Evolutionary conservation across 2,888 invertebrate genomes (phyloP).

Genomic region (Lasiommata megera): DNA sequence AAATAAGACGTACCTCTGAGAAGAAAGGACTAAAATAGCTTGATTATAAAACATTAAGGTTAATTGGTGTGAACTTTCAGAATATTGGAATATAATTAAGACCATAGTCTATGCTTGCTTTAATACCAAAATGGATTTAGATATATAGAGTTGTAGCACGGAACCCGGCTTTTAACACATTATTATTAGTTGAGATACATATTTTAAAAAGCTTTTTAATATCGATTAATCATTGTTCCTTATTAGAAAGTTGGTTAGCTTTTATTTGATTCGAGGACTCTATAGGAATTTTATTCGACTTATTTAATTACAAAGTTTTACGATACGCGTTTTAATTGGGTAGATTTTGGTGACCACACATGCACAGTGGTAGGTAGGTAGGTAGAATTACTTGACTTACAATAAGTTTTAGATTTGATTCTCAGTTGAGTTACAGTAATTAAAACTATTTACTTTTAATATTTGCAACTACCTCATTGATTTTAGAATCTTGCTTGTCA

Average conservation of each 20-base stretch:
- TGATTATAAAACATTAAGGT: background rate
- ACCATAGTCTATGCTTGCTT: background rate
- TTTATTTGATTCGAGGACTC: constrained; percentile 32
- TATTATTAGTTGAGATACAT: constrained; percentile 6
- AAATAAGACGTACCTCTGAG: background rate
- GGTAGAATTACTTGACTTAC: no score
- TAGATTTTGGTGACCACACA: background rate
- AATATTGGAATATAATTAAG: constrained; percentile 1
- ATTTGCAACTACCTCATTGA: no score
- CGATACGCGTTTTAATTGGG: constrained; percentile 17
- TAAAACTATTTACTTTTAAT: no score
- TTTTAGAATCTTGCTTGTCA: no score
- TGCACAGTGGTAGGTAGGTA: no score
- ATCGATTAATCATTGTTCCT: constrained; percentile 25
- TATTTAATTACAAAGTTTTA: constrained; percentile 32
- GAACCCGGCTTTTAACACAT: constrained; percentile 12
- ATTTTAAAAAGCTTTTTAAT: background rate
- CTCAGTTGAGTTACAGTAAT: no score
- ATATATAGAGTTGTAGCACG: constrained; percentile 28
- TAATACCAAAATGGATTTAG: constrained; percentile 3
- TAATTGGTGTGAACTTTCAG: background rate
- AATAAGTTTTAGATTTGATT: no score
- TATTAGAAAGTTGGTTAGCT: constrained; percentile 37
- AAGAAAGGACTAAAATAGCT: background rate
- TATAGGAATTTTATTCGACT: constrained; percentile 32